Conservation (phyloP, 1,140 invertebrate genomes). For the Nomia melanderi region DNA sequence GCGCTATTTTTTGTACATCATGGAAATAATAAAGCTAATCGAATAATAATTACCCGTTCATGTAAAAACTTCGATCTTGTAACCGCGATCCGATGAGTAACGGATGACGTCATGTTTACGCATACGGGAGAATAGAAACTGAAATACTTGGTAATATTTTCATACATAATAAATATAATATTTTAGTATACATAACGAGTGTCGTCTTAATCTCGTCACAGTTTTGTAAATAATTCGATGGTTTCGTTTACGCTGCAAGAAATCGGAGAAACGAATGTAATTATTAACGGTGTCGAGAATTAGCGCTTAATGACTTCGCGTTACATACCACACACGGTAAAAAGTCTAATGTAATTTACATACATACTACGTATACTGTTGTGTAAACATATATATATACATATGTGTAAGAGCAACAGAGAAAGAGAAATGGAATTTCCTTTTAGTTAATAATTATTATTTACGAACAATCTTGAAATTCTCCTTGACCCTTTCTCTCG, state of each 20-base stretch:
- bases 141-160: slow-evolving; percentile 39
- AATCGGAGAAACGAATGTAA: slow-evolving; percentile 7
- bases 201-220: slow-evolving; percentile 31
- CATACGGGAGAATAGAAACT: no score
- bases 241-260: slow-evolving; percentile 23
- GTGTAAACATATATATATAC: no score
- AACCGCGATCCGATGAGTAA: slow-evolving; percentile 25
- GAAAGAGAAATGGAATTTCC: no score
- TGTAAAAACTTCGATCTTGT: background rate
- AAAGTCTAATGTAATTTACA: no score
- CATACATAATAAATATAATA: slow-evolving; percentile 40
- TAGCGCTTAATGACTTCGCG: slow-evolving; percentile 53
- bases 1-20: no score
- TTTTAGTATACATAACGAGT: slow-evolving; percentile 43
- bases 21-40: no score
- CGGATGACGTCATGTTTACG: slow-evolving; percentile 15
- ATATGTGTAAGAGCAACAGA: no score
- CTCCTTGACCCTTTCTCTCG: no score
- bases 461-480: no score
- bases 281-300: slow-evolving; percentile 57
- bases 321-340: slow-evolving; percentile 52
- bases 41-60: no score
- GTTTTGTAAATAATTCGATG: slow-evolving; percentile 38
- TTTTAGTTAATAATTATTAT: no score
- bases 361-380: no score